phyloP scores from a whole-genome alignment of 2,888 invertebrate species.

The Tetropium fuscum region DNA sequence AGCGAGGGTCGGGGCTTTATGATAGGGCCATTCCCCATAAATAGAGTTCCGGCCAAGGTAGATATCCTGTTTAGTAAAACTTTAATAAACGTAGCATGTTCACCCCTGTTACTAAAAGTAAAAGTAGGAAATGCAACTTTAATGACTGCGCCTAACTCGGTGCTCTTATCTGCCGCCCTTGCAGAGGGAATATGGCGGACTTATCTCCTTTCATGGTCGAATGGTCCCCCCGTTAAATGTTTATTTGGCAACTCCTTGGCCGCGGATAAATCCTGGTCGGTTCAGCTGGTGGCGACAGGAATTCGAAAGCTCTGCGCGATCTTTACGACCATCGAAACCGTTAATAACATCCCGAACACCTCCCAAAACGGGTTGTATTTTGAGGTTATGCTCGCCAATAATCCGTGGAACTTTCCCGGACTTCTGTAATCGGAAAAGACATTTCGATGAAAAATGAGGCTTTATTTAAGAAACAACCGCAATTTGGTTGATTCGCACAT shows the following conservation, averaged over 20 bases:
- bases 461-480: slow-evolving; percentile 44
- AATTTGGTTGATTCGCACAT: slow-evolving; percentile 37
- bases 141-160: slow-evolving; percentile 21
- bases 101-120: slow-evolving; percentile 30
- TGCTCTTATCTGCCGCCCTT: slow-evolving; percentile 14
- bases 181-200: slow-evolving; percentile 35
- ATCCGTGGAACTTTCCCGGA: slow-evolving; percentile 28
- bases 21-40: slow-evolving; percentile 30
- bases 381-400: slow-evolving; percentile 31
- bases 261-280: slow-evolving; percentile 38
- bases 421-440: slow-evolving; percentile 32
- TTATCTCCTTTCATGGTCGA: slow-evolving; percentile 50
- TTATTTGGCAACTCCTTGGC: slow-evolving; percentile 41
- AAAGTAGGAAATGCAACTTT: slow-evolving; percentile 36
- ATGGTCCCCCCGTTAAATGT: slow-evolving; percentile 44
- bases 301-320: slow-evolving; percentile 19
- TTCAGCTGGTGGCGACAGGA: slow-evolving; percentile 18
- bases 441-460: slow-evolving; percentile 38
- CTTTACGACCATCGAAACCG: slow-evolving; percentile 27
- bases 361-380: slow-evolving; percentile 13
- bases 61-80: slow-evolving; percentile 42
- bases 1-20: slow-evolving; percentile 21
- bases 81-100: slow-evolving; percentile 36
- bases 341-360: slow-evolving; percentile 31
- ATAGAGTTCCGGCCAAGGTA: slow-evolving; percentile 42